Evolutionary conservation across 2,888 invertebrate species (phyloP), one percentile per base, ranked within the genome.

Genomic region (Papilio demoleus): DNA sequence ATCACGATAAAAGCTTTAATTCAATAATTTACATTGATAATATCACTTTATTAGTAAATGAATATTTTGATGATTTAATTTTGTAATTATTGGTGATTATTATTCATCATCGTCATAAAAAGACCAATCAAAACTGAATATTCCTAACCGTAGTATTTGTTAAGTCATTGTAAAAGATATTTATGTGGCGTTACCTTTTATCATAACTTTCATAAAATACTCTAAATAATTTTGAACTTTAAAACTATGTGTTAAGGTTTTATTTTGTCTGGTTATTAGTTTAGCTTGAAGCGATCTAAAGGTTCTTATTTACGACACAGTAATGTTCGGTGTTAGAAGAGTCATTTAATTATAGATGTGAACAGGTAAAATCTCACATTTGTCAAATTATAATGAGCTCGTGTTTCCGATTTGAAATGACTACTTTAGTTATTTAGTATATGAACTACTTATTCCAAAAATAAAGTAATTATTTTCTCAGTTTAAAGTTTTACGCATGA

Each of bases 331-430:
- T 65, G 70, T 72, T 72, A 75, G 69, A 73, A 68, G 73, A 70
- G 65, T 70, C 72, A 70, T 70, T 70, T 70, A 59, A 67, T 67
- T 72, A 74, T 75, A 76, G 74, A 75, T 74, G 73, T 77, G 75
- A 72, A 73, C 73, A 40, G 63, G 71, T 71, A 70, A 77, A 75
- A 74, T 79, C 77, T 76, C 79, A 78, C 79, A 77, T 80, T 76
- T 77, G 77, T 78, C 78, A 77, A 71, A 68, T 31, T 71, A 73
- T 77, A 75, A 76, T 67, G 71, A 73, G 72, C 56, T 63, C 60
- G 61, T 67, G 71, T 77, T 77, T 79, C 79, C 77, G 75, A 76
- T 71, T 70, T 66, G 70, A 65, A 74, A 73, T 53, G 47, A 61
- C 68, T 53, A 62, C 50, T 70, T 70, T 70, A 70, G n/a, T n/a